phyloP scores from a whole-genome alignment of 2,888 invertebrate species.

The Flabesymbios commensalis region DNA sequence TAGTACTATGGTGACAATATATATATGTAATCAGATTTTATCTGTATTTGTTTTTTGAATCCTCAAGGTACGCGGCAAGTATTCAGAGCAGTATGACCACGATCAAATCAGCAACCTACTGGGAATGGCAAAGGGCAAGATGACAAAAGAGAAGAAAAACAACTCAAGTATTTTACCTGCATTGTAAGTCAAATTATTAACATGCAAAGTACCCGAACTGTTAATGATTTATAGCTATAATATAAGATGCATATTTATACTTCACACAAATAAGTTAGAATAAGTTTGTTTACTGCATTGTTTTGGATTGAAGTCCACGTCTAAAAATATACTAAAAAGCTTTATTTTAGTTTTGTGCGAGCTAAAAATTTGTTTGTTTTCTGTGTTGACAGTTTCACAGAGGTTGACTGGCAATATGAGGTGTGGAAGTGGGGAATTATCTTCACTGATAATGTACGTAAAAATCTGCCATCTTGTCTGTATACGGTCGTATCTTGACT shows the following conservation, averaged over 20 bases:
- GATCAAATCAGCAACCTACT: slow-evolving; percentile 93
- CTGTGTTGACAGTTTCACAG: slow-evolving; percentile 60
- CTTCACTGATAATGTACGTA: slow-evolving; percentile 85
- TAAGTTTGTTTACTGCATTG: too few species aligned
- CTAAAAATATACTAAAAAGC: background rate
- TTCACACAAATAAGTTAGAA: too few species aligned
- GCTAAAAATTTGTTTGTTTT: too few species aligned
- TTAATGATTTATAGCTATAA: background rate
- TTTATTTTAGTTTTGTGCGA: too few species aligned
- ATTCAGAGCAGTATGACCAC: slow-evolving; percentile 96
- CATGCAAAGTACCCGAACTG: background rate
- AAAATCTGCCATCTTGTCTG: too few species aligned
- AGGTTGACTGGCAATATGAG: slow-evolving; percentile 96
- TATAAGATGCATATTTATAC: too few species aligned
- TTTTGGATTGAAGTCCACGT: background rate
- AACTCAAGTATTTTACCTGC: slow-evolving; percentile 37
- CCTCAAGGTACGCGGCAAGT: slow-evolving; percentile 91
- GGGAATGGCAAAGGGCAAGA: slow-evolving; percentile 78
- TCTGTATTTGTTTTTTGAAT: too few species aligned
- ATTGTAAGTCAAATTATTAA: slow-evolving; percentile 44
- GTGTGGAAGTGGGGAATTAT: slow-evolving; percentile 99
- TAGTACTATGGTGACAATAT: background rate
- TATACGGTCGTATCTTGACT: too few species aligned
- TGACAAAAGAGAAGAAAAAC: slow-evolving; percentile 34
- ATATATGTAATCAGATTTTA: background rate